These are phyloP conservation scores for Gambusia affinis DNA, from an alignment of 2,113 vertebrate genomes.

Conservation along the genomic window DNA sequence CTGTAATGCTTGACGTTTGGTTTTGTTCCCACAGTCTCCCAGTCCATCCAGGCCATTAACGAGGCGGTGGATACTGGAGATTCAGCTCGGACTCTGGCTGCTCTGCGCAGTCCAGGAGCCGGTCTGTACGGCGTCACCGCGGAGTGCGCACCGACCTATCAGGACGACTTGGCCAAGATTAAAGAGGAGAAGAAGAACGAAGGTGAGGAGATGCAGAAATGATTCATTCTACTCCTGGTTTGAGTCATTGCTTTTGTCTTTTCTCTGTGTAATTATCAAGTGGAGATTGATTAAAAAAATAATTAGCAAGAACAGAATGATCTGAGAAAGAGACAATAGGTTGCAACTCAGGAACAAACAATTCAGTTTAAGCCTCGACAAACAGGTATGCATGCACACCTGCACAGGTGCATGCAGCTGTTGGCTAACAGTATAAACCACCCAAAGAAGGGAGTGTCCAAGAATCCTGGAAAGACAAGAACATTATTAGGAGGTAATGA, in stretches of 20 bases:
- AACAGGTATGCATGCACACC: not conserved
- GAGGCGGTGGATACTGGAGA: conserved; percentile 87
- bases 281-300: not conserved
- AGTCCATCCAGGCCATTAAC: conserved; percentile 90
- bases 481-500: no score
- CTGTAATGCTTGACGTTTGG: not conserved
- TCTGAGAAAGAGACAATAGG: not conserved
- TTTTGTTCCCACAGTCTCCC: conserved; percentile 82
- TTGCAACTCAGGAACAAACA: not conserved
- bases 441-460: no score
- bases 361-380: not conserved
- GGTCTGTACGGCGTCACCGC: conserved; percentile 93
- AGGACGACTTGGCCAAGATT: conserved; percentile 83
- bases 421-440: not conserved
- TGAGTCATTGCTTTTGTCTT: not conserved
- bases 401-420: not conserved
- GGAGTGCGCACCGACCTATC: conserved; percentile 89
- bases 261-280: not conserved
- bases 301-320: not conserved
- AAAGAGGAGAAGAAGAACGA: conserved; percentile 81
- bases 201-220: conserved; percentile 75
- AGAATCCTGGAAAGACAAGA: not conserved
- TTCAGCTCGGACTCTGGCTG: conserved; percentile 81
- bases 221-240: not conserved
- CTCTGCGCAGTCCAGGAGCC: conserved; percentile 85